Evolutionary conservation across 2,113 vertebrate species (phyloP).

Genomic region (Cottus gobio): DNA sequence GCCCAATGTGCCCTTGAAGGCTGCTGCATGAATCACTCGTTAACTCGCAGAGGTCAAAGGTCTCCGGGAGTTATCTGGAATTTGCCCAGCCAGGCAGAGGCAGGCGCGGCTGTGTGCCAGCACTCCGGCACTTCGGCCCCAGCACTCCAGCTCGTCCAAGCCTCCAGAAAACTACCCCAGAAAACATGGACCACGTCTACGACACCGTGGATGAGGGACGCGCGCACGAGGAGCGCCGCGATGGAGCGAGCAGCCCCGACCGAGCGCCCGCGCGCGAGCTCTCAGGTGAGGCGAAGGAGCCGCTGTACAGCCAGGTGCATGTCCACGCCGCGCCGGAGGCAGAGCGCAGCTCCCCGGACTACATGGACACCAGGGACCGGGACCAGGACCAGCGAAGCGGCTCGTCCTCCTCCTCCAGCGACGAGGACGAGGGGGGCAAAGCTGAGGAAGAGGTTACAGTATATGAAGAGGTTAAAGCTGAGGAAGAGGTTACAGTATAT

Average conservation of each 20-base stretch:
- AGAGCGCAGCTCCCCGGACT: slow-evolving; percentile 58
- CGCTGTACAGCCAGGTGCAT: slow-evolving; percentile 59
- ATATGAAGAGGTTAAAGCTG: neutral
- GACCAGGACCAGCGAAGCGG: slow-evolving; percentile 4
- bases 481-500: neutral
- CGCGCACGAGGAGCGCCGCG: slow-evolving; percentile 1
- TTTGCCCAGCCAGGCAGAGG: slow-evolving; percentile 63
- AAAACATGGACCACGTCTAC: slow-evolving; percentile 66
- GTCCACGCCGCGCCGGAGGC: slow-evolving; percentile 38
- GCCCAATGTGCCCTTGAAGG: slow-evolving; percentile 39
- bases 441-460: neutral
- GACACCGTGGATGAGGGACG: slow-evolving; percentile 34
- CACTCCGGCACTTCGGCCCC: slow-evolving; percentile 15
- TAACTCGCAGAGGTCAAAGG: slow-evolving; percentile 80
- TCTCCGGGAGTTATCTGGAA: slow-evolving; percentile 74
- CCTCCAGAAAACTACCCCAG: neutral
- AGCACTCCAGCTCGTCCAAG: neutral
- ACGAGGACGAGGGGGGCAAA: slow-evolving; percentile 11
- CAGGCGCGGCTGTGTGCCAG: slow-evolving; percentile 35
- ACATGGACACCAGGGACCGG: slow-evolving; percentile 64
- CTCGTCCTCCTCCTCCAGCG: slow-evolving; percentile 68
- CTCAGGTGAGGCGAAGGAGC: slow-evolving; percentile 25
- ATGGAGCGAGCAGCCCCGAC: slow-evolving; percentile 11
- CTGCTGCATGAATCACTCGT: slow-evolving; percentile 44
- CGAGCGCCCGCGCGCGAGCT: slow-evolving; percentile 30